phyloP scores from a whole-genome alignment of 2,888 invertebrate species.

The Shargacucullia verbasci region DNA sequence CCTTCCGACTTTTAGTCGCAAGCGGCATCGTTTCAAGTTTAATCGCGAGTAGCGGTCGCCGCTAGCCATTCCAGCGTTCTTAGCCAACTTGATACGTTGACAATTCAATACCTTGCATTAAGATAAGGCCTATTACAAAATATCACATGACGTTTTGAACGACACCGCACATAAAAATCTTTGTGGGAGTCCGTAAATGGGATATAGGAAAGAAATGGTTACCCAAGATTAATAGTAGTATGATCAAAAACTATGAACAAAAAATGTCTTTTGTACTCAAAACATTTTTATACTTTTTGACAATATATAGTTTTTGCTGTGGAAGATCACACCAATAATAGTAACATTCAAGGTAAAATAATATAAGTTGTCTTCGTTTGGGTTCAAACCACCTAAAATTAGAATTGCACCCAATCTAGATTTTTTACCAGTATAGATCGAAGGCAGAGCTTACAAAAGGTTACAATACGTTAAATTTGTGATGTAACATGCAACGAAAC shows the following conservation, averaged over 20 bases:
- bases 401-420: too few relatives aligned
- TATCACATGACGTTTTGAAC: conserved; percentile 70
- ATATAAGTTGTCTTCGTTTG: too few relatives aligned
- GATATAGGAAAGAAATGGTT: background rate
- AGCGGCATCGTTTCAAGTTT: conserved; percentile 72
- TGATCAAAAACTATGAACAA: too few relatives aligned
- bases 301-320: too few relatives aligned
- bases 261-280: too few relatives aligned
- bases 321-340: too few relatives aligned
- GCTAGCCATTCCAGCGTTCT: conserved; percentile 57
- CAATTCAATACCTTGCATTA: conserved; percentile 78
- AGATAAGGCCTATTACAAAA: conserved; percentile 76
- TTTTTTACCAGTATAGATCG: background rate
- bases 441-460: conserved; percentile 5
- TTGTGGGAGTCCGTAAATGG: conserved; percentile 59
- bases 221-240: too few relatives aligned
- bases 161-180: conserved; percentile 72
- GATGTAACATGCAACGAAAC: conserved; percentile 17
- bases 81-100: conserved; percentile 71
- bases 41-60: conserved; percentile 50
- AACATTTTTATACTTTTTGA: too few relatives aligned
- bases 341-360: too few relatives aligned
- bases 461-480: conserved; percentile 12
- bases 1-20: conserved; percentile 54
- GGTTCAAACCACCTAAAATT: too few relatives aligned